These are phyloP conservation scores for Corythoichthys intestinalis DNA, from an alignment of 2,113 vertebrate species.

Conservation along the genomic window DNA sequence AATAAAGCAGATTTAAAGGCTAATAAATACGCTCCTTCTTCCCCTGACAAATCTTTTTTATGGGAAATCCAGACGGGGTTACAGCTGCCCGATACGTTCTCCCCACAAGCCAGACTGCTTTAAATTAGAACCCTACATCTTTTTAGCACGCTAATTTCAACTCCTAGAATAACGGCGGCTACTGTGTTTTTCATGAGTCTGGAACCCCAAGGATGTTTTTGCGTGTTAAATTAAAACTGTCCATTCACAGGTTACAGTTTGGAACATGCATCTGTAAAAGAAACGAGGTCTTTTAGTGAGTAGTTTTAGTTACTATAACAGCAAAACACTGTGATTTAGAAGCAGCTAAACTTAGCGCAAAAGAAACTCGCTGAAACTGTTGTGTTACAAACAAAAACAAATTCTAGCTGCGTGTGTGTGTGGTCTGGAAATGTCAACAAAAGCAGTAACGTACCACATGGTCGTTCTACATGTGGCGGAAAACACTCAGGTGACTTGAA, in stretches of 20 bases:
- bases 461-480: no score
- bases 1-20: not conserved
- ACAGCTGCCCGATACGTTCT: slow-evolving; percentile 9
- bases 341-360: not conserved
- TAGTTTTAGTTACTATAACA: not conserved
- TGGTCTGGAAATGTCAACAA: not conserved
- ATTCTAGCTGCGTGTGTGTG: not conserved
- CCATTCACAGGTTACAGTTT: slow-evolving; percentile 17
- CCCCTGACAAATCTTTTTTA: not conserved
- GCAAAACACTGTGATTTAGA: not conserved
- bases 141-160: slow-evolving; percentile 52
- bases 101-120: slow-evolving; percentile 35
- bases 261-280: not conserved
- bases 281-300: not conserved
- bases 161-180: slow-evolving; percentile 63
- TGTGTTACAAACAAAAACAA: not conserved
- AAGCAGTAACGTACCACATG: no score
- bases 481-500: no score
- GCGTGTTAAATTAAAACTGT: slow-evolving; percentile 18
- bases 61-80: not conserved
- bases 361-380: not conserved
- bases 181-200: slow-evolving; percentile 64
- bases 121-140: slow-evolving; percentile 45
- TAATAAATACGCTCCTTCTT: slow-evolving; percentile 15
- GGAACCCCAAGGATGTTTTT: slow-evolving; percentile 29